Conservation (phyloP, 2,888 invertebrate species). For the Polyploca ridens region DNA sequence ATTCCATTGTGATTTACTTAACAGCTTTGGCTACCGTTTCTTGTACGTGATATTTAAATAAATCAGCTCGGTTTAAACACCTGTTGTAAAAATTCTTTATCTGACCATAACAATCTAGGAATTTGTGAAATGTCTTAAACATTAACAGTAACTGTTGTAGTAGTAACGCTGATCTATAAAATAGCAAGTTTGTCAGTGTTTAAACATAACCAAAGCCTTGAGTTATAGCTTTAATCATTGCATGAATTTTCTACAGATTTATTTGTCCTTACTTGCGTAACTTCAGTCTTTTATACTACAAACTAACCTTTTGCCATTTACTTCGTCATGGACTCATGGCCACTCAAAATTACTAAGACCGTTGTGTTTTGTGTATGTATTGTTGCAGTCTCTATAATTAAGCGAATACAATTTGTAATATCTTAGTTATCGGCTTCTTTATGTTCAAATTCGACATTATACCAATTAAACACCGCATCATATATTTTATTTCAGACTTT, state of each 20-base stretch:
- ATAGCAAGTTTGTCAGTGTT: too few species aligned
- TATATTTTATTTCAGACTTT: background rate
- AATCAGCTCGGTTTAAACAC: background rate
- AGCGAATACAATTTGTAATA: constrained; percentile 3
- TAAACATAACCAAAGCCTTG: too few species aligned
- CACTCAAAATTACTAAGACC: background rate
- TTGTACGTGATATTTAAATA: background rate
- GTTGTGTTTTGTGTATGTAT: background rate
- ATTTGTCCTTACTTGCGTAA: background rate
- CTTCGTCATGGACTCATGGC: background rate
- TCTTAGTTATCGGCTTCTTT: background rate
- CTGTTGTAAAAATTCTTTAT: background rate
- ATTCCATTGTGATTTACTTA: background rate
- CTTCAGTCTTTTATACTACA: background rate
- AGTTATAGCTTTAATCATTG: background rate
- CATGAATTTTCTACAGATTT: background rate
- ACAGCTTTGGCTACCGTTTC: background rate
- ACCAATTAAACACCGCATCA: background rate
- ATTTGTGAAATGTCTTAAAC: too few species aligned
- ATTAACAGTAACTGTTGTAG: too few species aligned
- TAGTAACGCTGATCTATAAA: too few species aligned
- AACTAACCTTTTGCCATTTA: constrained; percentile 6
- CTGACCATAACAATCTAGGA: background rate
- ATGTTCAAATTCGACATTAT: background rate
- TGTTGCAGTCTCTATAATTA: background rate